Evolutionary conservation across 2,797 vertebrate genomes (phyloP), one percentile per base, ranked within the genome.

Genomic region (Sebastes hubbsi): DNA sequence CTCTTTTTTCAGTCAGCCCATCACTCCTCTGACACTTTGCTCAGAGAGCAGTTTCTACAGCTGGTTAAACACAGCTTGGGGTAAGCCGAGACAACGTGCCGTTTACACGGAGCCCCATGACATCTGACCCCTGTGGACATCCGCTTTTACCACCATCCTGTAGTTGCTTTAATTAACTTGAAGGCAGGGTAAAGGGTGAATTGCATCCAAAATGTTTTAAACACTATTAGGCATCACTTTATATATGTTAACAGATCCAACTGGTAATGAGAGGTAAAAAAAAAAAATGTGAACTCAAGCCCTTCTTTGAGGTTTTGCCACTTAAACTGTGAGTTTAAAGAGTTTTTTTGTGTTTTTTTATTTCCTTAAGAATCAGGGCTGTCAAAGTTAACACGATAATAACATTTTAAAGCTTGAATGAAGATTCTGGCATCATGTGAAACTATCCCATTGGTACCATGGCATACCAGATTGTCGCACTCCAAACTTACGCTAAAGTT

Each of bases 51-150:
- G 85, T 65, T 80, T 85, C 87, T 90, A 84, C 94, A 95, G 94
- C 93, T 96, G 95, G 84, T 92, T 87, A 94, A 95, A 95, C 94
- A 95, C 87, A 91, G 92, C 86, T 89, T 87, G 85, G 64, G 82
- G 80, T 87, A 73, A 84, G 73, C 87, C 10, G 38, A 89, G 77
- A 77, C 89, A 82, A 84, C 59, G 24, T 36, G 74, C 49, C 61
- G 77, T 92, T 94, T 93, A 89, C 88, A 83, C 13, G 10, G 56
- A 73, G 77, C 84, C 70, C 49, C 52, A 0, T 72, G 78, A 84
- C 86, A 34, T 85, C 79, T 83, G 88, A 90, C 81, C 87, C 75
- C 84, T 55, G 81, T 18, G 78, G 78, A 88, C 56, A 18, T 77
- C 78, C 60, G 18, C 87, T 61, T 75, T 71, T 65, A 83, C 75